Evolutionary conservation across 2,797 vertebrate genomes (phyloP), one percentile per base, ranked within the genome.

Genomic region (Paratrypauchen microcephalus): DNA sequence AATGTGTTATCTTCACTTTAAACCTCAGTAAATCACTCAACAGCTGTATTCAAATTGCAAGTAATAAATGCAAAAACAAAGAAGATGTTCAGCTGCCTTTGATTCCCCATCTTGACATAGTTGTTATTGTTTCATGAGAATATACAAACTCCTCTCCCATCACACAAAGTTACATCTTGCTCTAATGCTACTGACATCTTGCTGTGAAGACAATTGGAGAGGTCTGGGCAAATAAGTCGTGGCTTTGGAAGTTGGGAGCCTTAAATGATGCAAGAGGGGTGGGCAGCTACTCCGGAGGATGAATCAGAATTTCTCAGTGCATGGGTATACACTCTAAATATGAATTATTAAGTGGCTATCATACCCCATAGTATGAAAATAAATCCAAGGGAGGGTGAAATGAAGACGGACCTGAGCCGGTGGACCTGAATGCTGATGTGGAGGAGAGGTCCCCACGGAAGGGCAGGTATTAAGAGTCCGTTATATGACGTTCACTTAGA

Each of bases 281-380:
- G 90, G 90, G 81, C 87, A 83, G 89, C 91, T 92, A 92, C 87
- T 91, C 89, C 78, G 78, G 85, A 92, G 91, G 92, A 94, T 94
- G 92, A 95, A 94, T 94, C 92, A 94, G 93, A 94, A 94, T 94
- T 92, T 92, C 89, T 95, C 92, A 94, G 92, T 93, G 90, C 91
- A 90, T 82, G 88, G 86, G 88, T 91, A 93, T 91, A 93, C 91
- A 92, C 91, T 93, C 92, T 90, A 94, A 93, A 94, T 92, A 93
- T 94, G 77, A 94, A 95, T 95, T 93, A 95, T 94, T 94, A 93
- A 94, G 83, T 71, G 69, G 85, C 92, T 92, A 93, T 94, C 92
- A 93, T 93, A 91, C 88, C 92, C 89, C 88, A 91, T 92, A 93
- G 89, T 92, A 93, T 93, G 90, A 93, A 94, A 95, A 94, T 93